Conservation (phyloP, 2,888 invertebrate species). For the Leptopilina syphax region DNA sequence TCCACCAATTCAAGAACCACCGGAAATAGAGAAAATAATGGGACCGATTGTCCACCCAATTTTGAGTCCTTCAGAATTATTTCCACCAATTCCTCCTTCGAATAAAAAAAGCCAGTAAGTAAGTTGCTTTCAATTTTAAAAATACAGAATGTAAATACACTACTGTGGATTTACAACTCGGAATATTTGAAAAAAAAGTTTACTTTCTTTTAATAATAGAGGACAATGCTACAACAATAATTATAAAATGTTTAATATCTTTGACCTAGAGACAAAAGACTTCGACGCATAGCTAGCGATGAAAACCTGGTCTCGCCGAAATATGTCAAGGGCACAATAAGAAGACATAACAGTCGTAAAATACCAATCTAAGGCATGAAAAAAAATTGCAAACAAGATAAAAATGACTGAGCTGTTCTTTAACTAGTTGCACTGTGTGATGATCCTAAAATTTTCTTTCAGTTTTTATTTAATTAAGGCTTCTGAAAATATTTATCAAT, state of each 20-base stretch:
- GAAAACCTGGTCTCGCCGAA: conserved; percentile 58
- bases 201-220: neutral
- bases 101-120: conserved; percentile 60
- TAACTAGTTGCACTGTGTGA: neutral
- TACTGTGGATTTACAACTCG: neutral
- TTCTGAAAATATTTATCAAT: conserved; percentile 5
- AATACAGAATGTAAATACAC: neutral
- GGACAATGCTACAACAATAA: neutral
- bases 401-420: conserved; percentile 1
- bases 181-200: neutral
- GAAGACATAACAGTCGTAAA: conserved; percentile 49
- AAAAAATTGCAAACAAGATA: neutral
- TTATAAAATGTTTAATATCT: conserved; percentile 18
- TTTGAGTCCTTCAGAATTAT: conserved; percentile 66
- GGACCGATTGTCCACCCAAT: conserved; percentile 67
- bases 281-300: conserved; percentile 64
- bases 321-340: conserved; percentile 51
- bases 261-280: conserved; percentile 59
- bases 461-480: neutral
- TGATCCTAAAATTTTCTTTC: neutral
- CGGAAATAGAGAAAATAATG: conserved; percentile 68
- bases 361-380: conserved; percentile 52
- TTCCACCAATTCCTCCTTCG: conserved; percentile 67
- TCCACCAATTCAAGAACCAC: conserved; percentile 69
- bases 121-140: neutral